These are phyloP conservation scores for Cynocephalus volans DNA, from an alignment of 2,113 vertebrate species.

Conservation along the genomic window DNA sequence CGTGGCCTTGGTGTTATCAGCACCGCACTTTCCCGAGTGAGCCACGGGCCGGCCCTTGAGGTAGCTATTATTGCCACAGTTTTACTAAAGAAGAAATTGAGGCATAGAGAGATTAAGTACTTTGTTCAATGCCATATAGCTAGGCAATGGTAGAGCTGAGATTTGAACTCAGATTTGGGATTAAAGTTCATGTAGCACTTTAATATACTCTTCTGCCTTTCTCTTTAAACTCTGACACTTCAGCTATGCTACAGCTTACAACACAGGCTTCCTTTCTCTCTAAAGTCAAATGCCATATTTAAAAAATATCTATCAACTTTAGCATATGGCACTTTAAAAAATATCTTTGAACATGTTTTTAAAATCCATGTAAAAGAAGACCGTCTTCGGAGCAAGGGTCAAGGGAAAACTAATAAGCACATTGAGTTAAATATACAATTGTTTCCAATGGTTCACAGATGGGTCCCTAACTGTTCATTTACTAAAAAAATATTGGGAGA, in stretches of 20 bases:
- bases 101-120: neutral
- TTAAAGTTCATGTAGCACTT: neutral
- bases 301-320: neutral
- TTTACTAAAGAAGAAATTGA: neutral
- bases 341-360: conserved; percentile 43
- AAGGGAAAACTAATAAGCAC: neutral
- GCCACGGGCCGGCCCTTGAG: too few species aligned
- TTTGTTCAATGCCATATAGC: neutral
- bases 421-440: neutral
- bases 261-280: neutral
- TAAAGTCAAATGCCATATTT: neutral
- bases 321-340: conserved; percentile 23
- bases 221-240: neutral
- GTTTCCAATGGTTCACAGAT: neutral
- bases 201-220: neutral
- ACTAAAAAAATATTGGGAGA: neutral
- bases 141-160: neutral
- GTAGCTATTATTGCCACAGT: neutral
- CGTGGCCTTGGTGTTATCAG: too few species aligned
- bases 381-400: neutral
- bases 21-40: too few species aligned
- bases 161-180: neutral
- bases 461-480: neutral
- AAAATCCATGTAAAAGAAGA: conserved; percentile 1
- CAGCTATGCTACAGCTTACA: neutral